Evolutionary conservation across 2,113 vertebrate species (phyloP), one percentile per base, ranked within the genome.

Genomic region (Tricholaema leucomelas): DNA sequence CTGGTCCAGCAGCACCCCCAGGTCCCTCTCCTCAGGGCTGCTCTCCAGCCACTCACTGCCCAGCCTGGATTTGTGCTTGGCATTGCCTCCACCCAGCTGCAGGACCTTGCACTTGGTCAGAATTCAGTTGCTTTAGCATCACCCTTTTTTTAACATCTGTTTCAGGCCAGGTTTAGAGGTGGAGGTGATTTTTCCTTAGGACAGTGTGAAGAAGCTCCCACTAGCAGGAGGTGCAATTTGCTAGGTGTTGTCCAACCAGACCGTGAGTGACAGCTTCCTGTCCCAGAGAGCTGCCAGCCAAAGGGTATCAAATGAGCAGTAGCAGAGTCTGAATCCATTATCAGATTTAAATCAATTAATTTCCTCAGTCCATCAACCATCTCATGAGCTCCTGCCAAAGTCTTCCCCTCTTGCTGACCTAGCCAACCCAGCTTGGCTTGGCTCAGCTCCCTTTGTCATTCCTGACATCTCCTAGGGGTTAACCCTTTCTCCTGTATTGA

Each of bases 291-390:
- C 14, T 92, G 79, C 83, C 81, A 89, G 48, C 55, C 52, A 64
- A 86, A 40, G 48, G 8, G 2, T 52, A 25, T 44, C 25, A 81
- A 85, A 69, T 33, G 31, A 93, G 46, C 77, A 55, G 50, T 3
- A 81, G 70, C 70, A 73, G 36, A 81, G 35, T 66, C 63, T 77
- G 56, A 87, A 82, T 92, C 31, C 6, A 15, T 76, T 82, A 70
- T 48, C 56, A 46, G 50, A 72, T 93, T 88, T 73, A 72, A 94
- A 91, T 69, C 58, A 81, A 87, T 79, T n/a, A 25, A 84, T 81
- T 72, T 79, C 28, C 55, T 67, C 13, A 31, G 48, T 86, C 58
- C 35, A 38, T 88, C 63, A 88, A 23, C 81, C 15, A 12, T 83
- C 76, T 71, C 15, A 18, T 33, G 88, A 75, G 40, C 33, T 85